Evolutionary conservation across 2,888 invertebrate species (phyloP), one percentile per base, ranked within the genome.

Genomic region (Ametastegia equiseti): DNA sequence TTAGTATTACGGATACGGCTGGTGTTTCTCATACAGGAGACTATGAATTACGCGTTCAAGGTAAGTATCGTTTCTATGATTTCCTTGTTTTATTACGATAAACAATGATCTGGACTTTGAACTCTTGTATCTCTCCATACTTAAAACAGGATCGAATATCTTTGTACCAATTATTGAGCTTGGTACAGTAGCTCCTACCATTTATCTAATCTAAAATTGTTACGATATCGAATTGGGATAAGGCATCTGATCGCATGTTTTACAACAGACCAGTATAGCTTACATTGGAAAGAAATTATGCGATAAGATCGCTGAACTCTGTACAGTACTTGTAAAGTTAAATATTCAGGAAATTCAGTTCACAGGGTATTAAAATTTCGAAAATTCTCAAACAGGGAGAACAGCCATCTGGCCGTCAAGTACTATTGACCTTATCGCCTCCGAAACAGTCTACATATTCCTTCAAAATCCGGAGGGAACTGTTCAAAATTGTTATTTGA

Each of bases 1-100:
- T 80, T 5, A 39, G n/a, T n/a, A 57, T 80, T 27, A 60, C 65
- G 23, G 80, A 71, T 23, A 42, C 42, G n/a, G 30, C 23, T 19
- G 13, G 57, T 42, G 71, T 36, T 33, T 39, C 71, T n/a, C 36
- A 69, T 6, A 75, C 19, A 57, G 50, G 30, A 7, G 57, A 19
- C 19, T 80, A 71, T n/a, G n/a, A 19, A 27, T 30, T 80, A 5
- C 80, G 80, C 0, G 80, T 80, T 57, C 80, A 60, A 80, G 60
- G 80, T 80, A 19, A 11, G 80, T 80, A 4, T 39, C 15, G 39
- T 36, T 71, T 19, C n/a, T 67, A 11, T 27, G 0, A 11, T 13
- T 65, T n/a, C 9, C 69, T 9, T 15, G 23, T 45, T 19, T 1
- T 36, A 63, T n/a, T n/a, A n/a, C n/a, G n/a, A n/a, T n/a, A n/a